Evolutionary conservation across 2,113 vertebrate genomes (phyloP), one percentile per base, ranked within the genome.

Genomic region (Vanacampus margaritifer): DNA sequence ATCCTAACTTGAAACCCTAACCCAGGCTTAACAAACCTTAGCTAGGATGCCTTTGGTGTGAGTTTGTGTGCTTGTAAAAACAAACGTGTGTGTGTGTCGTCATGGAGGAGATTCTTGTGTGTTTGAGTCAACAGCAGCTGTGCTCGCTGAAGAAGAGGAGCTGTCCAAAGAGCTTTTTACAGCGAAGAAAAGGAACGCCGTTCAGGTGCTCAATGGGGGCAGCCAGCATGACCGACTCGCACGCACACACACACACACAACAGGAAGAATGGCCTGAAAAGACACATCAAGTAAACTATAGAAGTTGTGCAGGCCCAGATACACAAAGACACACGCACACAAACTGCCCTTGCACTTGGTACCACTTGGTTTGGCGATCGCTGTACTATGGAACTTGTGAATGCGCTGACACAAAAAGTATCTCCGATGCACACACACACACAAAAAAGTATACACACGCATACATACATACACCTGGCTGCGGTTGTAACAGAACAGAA

Each of bases 121-220:
- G 65, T 79, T 82, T 89, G 82, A 89, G 83, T 88, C 87, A 89
- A 84, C 82, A 89, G 75, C 88, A 90, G 85, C 85, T 90, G 89
- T 64, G 87, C 76, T 67, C 70, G 73, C 79, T 79, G 87, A 84
- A 83, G 89, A 85, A 79, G 79, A 79, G 74, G 81, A 79, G 74
- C 84, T 84, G 83, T 85, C 82, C 78, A 78, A 80, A 77, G 75
- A 67, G 80, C 69, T 80, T 81, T 85, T 83, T 72, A 84, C 35
- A 60, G 71, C 80, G 75, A 82, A 84, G 80, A 72, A 72, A 78
- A 60, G 54, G 28, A 57, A 57, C 26, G 24, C 14, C 28, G 57
- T 70, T 75, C 86, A 88, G 88, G 87, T 90, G 84, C 54, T 57
- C 26, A 90, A 88, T 84, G 76, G 79, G 87, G 79, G 82, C 87